These are phyloP conservation scores for Folsomia manolachei DNA, from an alignment of 2,888 invertebrate genomes.

Conservation along the genomic window DNA sequence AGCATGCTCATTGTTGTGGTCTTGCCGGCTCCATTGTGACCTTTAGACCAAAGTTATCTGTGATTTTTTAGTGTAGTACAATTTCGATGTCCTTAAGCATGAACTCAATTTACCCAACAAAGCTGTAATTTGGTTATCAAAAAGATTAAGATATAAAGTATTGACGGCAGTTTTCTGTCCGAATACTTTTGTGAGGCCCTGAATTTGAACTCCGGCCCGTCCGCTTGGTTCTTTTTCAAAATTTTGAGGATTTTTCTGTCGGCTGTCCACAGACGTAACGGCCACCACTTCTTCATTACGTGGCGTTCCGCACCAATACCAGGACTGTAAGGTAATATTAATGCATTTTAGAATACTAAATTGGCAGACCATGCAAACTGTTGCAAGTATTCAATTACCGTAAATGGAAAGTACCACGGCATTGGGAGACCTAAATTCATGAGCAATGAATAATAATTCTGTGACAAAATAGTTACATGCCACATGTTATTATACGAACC, in stretches of 20 bases:
- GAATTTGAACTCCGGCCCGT: conserved; percentile 59
- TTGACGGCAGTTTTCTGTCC: conserved; percentile 63
- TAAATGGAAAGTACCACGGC: conserved; percentile 76
- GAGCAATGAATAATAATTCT: background rate
- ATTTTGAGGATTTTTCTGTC: conserved; percentile 52
- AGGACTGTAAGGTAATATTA: conserved; percentile 47
- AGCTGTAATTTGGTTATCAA: conserved; percentile 78
- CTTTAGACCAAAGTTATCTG: too few relatives aligned
- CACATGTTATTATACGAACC: background rate
- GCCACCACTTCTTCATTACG: conserved; percentile 27
- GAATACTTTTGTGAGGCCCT: conserved; percentile 62
- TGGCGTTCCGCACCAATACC: conserved; percentile 53
- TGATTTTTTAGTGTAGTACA: too few relatives aligned
- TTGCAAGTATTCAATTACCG: conserved; percentile 51
- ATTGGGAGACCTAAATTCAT: conserved; percentile 65
- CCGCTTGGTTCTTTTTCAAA: conserved; percentile 59
- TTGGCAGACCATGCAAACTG: background rate
- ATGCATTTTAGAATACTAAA: background rate
- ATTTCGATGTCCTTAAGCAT: too few relatives aligned
- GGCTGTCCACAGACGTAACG: conserved; percentile 43
- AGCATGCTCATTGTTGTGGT: conserved; percentile 64
- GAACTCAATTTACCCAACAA: too few relatives aligned
- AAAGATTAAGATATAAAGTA: conserved; percentile 70
- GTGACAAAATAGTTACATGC: background rate
- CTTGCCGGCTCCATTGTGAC: conserved; percentile 58